Evolutionary conservation across 2,113 vertebrate species (phyloP).

Genomic region (Camelus dromedarius): DNA sequence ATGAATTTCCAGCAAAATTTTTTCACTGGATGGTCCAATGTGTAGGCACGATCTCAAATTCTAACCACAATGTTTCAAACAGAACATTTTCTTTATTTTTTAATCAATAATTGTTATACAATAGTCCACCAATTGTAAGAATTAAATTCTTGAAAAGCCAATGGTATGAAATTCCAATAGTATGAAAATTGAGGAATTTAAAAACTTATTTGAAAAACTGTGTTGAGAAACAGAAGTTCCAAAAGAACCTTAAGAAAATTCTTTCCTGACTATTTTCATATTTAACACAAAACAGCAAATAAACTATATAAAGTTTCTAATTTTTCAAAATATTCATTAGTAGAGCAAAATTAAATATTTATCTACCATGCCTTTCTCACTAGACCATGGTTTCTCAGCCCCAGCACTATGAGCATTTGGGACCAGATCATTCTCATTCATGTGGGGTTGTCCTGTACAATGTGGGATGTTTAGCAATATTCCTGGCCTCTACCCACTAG

Average conservation of each 20-base stretch:
- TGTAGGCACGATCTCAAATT: not conserved
- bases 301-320: not conserved
- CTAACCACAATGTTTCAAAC: not conserved
- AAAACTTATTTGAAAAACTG: not conserved
- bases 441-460: not conserved
- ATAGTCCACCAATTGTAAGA: not conserved
- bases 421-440: not conserved
- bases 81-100: not conserved
- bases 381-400: not conserved
- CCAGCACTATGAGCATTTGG: not conserved
- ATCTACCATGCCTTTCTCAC: not conserved
- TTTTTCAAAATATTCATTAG: not conserved
- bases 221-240: not conserved
- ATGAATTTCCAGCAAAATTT: not conserved
- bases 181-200: not conserved
- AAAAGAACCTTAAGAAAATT: not conserved
- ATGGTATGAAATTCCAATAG: not conserved
- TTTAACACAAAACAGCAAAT: not conserved
- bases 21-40: not conserved
- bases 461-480: not conserved
- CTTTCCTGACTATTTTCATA: not conserved
- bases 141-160: not conserved
- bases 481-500: not conserved
- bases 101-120: not conserved
- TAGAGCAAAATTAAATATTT: not conserved